Evolutionary conservation across 2,113 vertebrate genomes (phyloP).

Genomic region (Erpornis zantholeuca): DNA sequence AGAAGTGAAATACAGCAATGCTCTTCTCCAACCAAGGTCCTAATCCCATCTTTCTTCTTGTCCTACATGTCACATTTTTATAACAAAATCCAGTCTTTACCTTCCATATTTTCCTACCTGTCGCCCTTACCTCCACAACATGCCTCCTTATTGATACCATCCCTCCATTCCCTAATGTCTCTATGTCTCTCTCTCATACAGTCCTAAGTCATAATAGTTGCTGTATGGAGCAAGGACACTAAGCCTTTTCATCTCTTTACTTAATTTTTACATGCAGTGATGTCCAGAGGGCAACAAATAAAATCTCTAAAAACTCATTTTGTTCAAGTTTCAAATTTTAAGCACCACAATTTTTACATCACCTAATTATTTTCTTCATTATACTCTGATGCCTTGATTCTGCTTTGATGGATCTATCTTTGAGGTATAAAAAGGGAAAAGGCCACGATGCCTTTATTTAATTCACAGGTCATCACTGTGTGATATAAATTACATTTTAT

Average conservation of each 20-base stretch:
- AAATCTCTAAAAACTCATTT: not conserved
- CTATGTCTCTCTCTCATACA: not conserved
- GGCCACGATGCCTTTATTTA: not conserved
- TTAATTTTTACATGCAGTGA: not conserved
- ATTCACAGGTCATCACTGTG: not conserved
- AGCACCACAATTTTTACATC: not conserved
- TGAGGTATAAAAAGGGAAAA: not conserved
- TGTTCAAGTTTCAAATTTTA: not conserved
- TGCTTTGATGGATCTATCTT: not conserved
- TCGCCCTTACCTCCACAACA: not conserved
- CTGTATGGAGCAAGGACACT: not conserved
- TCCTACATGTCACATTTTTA: not conserved
- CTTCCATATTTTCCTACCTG: not conserved
- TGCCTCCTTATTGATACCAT: not conserved
- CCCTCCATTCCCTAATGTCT: not conserved
- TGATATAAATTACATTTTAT: not conserved
- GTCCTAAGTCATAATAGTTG: not conserved
- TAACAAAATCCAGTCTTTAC: not conserved
- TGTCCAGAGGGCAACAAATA: not conserved
- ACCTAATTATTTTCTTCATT: not conserved
- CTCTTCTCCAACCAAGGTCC: not conserved
- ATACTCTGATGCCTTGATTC: not conserved
- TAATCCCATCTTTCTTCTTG: not conserved
- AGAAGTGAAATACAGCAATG: not conserved
- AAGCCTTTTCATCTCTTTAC: not conserved